Conservation (phyloP, 2,113 vertebrate genomes). For the Cyanistes caeruleus region DNA sequence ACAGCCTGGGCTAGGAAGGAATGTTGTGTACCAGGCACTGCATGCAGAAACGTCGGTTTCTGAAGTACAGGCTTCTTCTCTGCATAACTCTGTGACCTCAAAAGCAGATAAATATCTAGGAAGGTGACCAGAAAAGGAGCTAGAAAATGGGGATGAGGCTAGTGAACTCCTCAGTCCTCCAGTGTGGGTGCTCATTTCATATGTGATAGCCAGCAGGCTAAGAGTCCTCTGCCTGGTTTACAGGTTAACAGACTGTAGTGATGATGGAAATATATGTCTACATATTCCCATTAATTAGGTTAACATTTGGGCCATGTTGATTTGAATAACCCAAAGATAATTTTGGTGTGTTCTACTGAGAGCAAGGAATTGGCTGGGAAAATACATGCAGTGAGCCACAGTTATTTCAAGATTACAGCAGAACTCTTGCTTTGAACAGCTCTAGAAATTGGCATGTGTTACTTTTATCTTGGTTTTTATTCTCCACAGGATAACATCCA, state of each 20-base stretch:
- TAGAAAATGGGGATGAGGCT: not conserved
- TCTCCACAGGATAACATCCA: not conserved
- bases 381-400: not conserved
- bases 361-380: not conserved
- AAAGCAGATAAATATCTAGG: not conserved
- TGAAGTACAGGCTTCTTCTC: not conserved
- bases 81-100: not conserved
- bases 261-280: not conserved
- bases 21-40: rapidly evolving
- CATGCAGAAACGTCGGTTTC: not conserved
- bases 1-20: not conserved
- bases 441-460: not conserved
- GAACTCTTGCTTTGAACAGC: not conserved
- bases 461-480: not conserved
- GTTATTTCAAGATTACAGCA: not conserved
- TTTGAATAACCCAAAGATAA: not conserved
- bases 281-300: not conserved
- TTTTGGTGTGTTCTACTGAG: not conserved
- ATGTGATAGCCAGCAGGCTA: not conserved
- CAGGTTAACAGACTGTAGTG: not conserved
- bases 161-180: not conserved
- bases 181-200: not conserved
- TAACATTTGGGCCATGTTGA: not conserved
- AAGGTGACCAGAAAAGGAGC: not conserved
- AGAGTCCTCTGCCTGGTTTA: not conserved